These are phyloP conservation scores for Chrysolina americana DNA, from an alignment of 2,888 invertebrate species.

Conservation along the genomic window DNA sequence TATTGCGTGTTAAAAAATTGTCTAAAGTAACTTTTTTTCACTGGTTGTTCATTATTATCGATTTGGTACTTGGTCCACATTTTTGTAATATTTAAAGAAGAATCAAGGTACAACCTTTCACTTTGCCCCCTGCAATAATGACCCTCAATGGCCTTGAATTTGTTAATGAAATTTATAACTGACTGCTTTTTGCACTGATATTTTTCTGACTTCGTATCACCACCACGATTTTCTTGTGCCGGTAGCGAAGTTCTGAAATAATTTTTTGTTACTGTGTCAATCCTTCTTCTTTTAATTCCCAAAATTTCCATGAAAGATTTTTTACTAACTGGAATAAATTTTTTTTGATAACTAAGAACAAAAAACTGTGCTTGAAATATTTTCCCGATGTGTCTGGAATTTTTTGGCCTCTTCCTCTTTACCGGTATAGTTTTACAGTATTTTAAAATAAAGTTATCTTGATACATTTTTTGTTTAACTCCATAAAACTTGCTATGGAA, in stretches of 20 bases:
- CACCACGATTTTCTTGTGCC: background rate
- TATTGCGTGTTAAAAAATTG: constrained; percentile 44
- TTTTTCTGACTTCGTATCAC: background rate
- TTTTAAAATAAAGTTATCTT: background rate
- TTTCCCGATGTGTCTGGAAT: background rate
- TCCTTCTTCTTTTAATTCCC: background rate
- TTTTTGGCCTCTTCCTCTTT: background rate
- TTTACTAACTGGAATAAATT: background rate
- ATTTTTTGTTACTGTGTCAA: background rate
- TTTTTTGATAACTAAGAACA: background rate
- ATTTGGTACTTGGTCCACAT: background rate
- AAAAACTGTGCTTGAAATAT: background rate
- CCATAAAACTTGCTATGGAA: no score
- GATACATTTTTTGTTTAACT: background rate
- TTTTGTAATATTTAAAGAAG: no score
- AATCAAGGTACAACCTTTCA: no score
- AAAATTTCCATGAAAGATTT: background rate
- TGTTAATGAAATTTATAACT: background rate
- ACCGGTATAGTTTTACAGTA: background rate
- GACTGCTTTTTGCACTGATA: background rate
- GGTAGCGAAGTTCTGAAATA: background rate
- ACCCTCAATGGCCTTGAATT: background rate
- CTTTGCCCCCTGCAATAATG: no score
- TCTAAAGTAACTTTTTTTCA: background rate
- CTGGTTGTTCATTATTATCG: background rate